Base-by-base conservation (phyloP, 2,888 invertebrate species). In the Phragmatobia fuliginosa region DNA sequence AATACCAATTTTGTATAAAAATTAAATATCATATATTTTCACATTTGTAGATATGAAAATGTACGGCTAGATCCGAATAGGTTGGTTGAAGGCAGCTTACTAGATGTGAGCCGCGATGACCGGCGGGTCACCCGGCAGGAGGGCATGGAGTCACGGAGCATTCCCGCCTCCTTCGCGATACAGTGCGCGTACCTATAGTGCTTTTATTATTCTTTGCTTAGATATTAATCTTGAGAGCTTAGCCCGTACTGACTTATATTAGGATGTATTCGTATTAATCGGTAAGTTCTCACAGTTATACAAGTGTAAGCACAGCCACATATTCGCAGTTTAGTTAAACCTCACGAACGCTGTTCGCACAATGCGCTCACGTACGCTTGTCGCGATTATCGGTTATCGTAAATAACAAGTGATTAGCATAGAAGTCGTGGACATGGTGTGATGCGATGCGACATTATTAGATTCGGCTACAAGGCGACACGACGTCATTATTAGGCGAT, bases 341-440 rank as follows among this genome's bases (percentile, higher is more conserved):
- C 82, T 83, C 83, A 83, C 85, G 83, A 83, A 81, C 85, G 81
- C 76, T 75, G 85, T 87, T 91, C 88, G 92, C 90, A 90, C 92
- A 92, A 91, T 92, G 92, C 91, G 88, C 90, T 92, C 94, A 94
- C 94, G 94, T 93, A 92, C 92, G 85, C 88, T 79, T 88, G 89
- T 92, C 92, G 94, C 94, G 94, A 94, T 94, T 93, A 94, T 92
- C 93, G 90, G 82, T 83, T 89, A 87, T 93, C 92, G 93, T 94
- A 95, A 94, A 94, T 93, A 92, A 94, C 91, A 74, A 84, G 84
- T 86, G 91, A 94, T 95, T 95, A 93, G 91, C 94, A 94, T 95
- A 93, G 89, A 81, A 88, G 91, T 92, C 93, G 93, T 92, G 92
- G 87, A 89, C 90, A 86, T 83, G 67, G 70, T 67, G 71, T 52